Conservation (phyloP, 1,140 invertebrate genomes). For the Leucophenga varia region DNA sequence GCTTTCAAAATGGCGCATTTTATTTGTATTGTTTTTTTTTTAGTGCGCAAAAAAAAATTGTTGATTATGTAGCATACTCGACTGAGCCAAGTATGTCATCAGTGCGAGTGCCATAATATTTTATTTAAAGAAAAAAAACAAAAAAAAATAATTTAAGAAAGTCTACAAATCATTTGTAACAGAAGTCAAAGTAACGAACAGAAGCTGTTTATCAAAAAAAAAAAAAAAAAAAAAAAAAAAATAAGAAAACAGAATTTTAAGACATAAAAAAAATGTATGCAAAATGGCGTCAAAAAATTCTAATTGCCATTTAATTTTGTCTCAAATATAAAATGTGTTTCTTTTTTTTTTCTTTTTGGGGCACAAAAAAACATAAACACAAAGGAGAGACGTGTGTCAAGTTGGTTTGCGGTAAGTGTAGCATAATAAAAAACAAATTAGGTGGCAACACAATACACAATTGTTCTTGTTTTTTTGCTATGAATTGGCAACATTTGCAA, state of each 20-base stretch:
- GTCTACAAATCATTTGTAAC: too few species aligned
- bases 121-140: constrained; percentile 1
- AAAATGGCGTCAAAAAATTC: constrained; percentile 47
- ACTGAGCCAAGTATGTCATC: constrained; percentile 13
- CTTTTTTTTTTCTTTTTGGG: constrained; percentile 5
- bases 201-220: too few species aligned
- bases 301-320: constrained; percentile 50
- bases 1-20: not conserved
- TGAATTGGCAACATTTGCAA: constrained; percentile 42
- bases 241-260: not conserved
- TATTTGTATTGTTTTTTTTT: constrained; percentile 1
- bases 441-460: constrained; percentile 11
- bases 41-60: constrained; percentile 13
- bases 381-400: constrained; percentile 11
- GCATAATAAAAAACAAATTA: constrained; percentile 52
- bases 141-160: constrained; percentile 7
- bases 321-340: constrained; percentile 12
- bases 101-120: not conserved
- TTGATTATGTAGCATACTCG: constrained; percentile 11
- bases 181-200: too few species aligned
- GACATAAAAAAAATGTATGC: too few species aligned
- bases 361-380: not conserved
- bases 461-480: constrained; percentile 13
- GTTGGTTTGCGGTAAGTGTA: constrained; percentile 14
- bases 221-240: constrained; percentile 11